Evolutionary conservation across 1,140 invertebrate genomes (phyloP), one percentile per base, ranked within the genome.

Genomic region (Leptinotarsa lineolata): DNA sequence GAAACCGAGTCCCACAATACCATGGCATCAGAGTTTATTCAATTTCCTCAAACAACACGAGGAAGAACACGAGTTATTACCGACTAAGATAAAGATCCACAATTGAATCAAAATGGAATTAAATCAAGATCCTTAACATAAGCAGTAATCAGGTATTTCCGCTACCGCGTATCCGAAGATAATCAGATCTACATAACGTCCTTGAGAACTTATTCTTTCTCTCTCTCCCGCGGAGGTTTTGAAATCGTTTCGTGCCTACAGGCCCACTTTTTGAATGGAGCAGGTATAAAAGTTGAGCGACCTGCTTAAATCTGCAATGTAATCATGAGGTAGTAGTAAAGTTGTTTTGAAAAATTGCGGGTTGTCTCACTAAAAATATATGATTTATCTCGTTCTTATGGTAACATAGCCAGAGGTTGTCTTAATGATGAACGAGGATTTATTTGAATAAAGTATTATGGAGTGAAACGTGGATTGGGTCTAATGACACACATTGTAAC

Each of bases 71-170:
- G 48, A 13, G 48, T 54, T 54, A 54, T 54, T 54, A 54, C 3
- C 48, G n/a, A 18, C 12, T 13, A 18, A 4, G 48, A 54, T 54
- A 54, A 54, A 54, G 4, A 54, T 54, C 16, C 48, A 54, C 48
- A 54, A 54, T 54, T 54, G 48, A 54, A 54, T 54, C 48, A 54
- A 54, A 54, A 54, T 54, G 15, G 16, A 54, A 54, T 54, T 54
- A 54, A 54, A 54, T 54, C 48, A 13, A 54, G 48, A 54, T 54
- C n/a, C 48, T 18, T n/a, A 54, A 54, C 48, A 18, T 54, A 18
- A 54, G 48, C 48, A n/a, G 48, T 54, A 54, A 54, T 54, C 48
- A 54, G 48, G 48, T 54, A 54, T 54, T 54, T 54, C 48, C 48
- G 48, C 48, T 54, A 54, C 48, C 48, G 15, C 48, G n/a, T 18